These are phyloP conservation scores for Antechinus flavipes DNA, from an alignment of 2,113 vertebrate species.

Conservation along the genomic window DNA sequence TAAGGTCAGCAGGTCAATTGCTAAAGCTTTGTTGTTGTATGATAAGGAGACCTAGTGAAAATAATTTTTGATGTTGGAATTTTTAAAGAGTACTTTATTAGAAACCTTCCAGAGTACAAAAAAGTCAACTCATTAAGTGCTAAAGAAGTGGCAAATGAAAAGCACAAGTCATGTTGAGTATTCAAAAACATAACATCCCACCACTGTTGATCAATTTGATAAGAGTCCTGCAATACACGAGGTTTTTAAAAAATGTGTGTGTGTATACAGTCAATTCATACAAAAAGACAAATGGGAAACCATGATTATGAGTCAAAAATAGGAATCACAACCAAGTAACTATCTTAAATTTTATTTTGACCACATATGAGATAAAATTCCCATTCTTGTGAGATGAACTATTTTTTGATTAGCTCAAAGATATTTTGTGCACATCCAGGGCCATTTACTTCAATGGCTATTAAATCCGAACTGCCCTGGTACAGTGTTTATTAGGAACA, in stretches of 20 bases:
- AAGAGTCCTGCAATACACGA: background rate
- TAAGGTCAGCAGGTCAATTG: constrained; percentile 89
- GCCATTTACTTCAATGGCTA: constrained; percentile 33
- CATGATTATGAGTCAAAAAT: background rate
- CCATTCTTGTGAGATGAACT: background rate
- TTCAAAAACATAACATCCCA: constrained; percentile 54
- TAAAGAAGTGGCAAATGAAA: constrained; percentile 48
- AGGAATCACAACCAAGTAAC: constrained; percentile 39
- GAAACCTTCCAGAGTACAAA: constrained; percentile 40
- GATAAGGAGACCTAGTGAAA: constrained; percentile 81
- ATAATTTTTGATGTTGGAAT: constrained; percentile 80
- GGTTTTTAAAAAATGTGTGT: background rate
- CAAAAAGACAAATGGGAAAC: background rate
- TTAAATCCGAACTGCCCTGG: constrained; percentile 25
- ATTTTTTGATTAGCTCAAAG: constrained; percentile 60
- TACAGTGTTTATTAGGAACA: constrained; percentile 25
- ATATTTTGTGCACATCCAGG: constrained; percentile 33
- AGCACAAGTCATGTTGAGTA: constrained; percentile 41
- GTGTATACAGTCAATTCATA: background rate
- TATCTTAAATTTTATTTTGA: constrained; percentile 51
- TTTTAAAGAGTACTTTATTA: constrained; percentile 52
- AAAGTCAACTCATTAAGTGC: constrained; percentile 68
- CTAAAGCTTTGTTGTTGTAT: constrained; percentile 84
- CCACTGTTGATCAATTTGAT: constrained; percentile 5
- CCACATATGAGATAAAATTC: background rate